These are phyloP conservation scores for Scartelaos histophorus DNA, from an alignment of 2,113 vertebrate genomes.

Conservation along the genomic window DNA sequence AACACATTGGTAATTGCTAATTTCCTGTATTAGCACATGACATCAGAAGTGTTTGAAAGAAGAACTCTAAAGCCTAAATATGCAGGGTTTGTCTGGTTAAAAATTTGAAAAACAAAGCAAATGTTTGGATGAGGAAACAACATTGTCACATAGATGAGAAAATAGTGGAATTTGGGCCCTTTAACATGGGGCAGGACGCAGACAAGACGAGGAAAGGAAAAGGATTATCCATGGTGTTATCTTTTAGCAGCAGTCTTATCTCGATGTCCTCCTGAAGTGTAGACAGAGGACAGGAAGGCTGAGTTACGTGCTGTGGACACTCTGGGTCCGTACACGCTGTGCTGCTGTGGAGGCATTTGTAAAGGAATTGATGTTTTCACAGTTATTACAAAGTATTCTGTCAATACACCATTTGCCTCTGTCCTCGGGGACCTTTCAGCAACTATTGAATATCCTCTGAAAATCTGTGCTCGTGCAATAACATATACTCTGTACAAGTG, in stretches of 20 bases:
- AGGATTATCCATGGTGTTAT: slow-evolving; percentile 61
- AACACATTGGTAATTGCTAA: too few relatives aligned
- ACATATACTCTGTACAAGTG: not conserved
- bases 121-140: too few relatives aligned
- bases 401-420: slow-evolving; percentile 31
- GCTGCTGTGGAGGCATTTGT: slow-evolving; percentile 55
- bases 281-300: slow-evolving; percentile 67
- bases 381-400: slow-evolving; percentile 57
- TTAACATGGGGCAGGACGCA: slow-evolving; percentile 22
- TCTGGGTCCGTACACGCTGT: slow-evolving; percentile 44
- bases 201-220: slow-evolving; percentile 16
- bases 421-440: slow-evolving; percentile 44
- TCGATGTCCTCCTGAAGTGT: slow-evolving; percentile 68
- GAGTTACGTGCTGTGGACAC: slow-evolving; percentile 43
- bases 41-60: too few relatives aligned
- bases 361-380: slow-evolving; percentile 64
- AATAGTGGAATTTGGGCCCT: too few relatives aligned
- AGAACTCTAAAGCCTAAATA: too few relatives aligned
- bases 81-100: too few relatives aligned
- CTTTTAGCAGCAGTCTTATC: slow-evolving; percentile 68
- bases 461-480: slow-evolving; percentile 15
- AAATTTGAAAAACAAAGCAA: too few relatives aligned
- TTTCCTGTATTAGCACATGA: too few relatives aligned
- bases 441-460: slow-evolving; percentile 43
- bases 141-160: too few relatives aligned